phyloP scores from a whole-genome alignment of 2,888 invertebrate genomes.

The Idaea dimidiata region DNA sequence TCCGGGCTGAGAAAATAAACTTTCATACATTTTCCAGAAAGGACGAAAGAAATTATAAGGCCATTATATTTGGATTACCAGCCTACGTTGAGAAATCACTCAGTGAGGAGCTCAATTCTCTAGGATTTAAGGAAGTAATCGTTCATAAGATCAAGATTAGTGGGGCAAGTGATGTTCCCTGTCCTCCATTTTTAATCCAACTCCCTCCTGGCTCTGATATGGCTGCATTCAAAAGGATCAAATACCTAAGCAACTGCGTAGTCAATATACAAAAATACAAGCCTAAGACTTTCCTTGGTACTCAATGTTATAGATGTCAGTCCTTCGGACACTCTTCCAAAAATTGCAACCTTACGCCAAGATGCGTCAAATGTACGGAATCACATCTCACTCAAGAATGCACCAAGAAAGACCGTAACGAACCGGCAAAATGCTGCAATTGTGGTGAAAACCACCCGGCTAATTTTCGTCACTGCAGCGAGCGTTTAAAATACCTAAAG shows the following conservation, averaged over 20 bases:
- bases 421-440: conserved; percentile 10
- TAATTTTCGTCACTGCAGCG: conserved; percentile 13
- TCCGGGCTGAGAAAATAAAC: conserved; percentile 5
- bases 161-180: not conserved
- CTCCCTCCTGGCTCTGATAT: conserved; percentile 3
- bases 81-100: conserved; percentile 6
- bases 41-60: conserved; percentile 14
- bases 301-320: conserved; percentile 22
- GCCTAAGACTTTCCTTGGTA: conserved; percentile 10
- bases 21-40: conserved; percentile 15
- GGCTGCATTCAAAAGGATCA: conserved; percentile 6
- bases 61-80: conserved; percentile 15
- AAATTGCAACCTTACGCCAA: conserved; percentile 17
- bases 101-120: conserved; percentile 2
- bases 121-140: conserved; percentile 7
- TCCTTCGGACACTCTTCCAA: conserved; percentile 18
- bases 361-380: conserved; percentile 14
- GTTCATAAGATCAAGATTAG: conserved; percentile 9
- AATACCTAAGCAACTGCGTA: conserved; percentile 7
- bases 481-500: conserved; percentile 9
- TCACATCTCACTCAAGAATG: conserved; percentile 2
- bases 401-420: not conserved
- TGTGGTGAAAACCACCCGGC: conserved; percentile 15
- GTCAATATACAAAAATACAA: conserved; percentile 8
- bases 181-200: not conserved